Evolutionary conservation across 2,113 vertebrate genomes (phyloP).

Genomic region (Rhinoptilus africanus): DNA sequence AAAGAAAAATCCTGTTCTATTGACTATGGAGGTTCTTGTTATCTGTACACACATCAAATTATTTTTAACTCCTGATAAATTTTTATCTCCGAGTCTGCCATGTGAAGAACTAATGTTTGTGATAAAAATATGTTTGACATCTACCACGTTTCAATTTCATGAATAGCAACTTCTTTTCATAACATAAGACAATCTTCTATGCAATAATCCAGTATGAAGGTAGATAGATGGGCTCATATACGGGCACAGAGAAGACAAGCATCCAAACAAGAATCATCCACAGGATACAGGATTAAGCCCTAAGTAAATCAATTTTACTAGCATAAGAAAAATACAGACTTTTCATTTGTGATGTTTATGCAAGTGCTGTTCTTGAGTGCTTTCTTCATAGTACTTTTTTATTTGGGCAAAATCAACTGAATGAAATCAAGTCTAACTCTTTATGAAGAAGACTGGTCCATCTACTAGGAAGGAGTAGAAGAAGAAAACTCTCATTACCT

Average conservation of each 20-base stretch:
- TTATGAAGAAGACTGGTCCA: background rate
- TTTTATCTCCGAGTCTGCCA: background rate
- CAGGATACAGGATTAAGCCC: background rate
- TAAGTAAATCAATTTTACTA: background rate
- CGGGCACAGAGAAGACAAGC: background rate
- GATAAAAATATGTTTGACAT: background rate
- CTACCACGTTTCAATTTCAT: background rate
- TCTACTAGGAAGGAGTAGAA: background rate
- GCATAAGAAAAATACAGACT: background rate
- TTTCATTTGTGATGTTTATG: background rate
- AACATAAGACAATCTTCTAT: background rate
- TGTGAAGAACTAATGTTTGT: background rate
- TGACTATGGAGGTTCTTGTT: background rate
- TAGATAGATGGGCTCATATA: background rate
- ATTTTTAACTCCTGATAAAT: background rate
- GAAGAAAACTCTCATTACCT: constrained; percentile 86
- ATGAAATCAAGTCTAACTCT: background rate
- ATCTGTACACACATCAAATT: background rate
- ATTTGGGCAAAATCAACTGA: background rate
- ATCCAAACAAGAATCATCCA: background rate
- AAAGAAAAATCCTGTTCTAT: background rate
- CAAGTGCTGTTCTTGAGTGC: background rate
- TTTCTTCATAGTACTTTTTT: background rate
- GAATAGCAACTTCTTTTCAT: background rate
- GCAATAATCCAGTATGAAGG: background rate